A percentile compares a stretch with the other conserved stretches of the same genome.
Conservation (phyloP, 2,113 vertebrate species). For the Pygathrix nemaeus region DNA sequence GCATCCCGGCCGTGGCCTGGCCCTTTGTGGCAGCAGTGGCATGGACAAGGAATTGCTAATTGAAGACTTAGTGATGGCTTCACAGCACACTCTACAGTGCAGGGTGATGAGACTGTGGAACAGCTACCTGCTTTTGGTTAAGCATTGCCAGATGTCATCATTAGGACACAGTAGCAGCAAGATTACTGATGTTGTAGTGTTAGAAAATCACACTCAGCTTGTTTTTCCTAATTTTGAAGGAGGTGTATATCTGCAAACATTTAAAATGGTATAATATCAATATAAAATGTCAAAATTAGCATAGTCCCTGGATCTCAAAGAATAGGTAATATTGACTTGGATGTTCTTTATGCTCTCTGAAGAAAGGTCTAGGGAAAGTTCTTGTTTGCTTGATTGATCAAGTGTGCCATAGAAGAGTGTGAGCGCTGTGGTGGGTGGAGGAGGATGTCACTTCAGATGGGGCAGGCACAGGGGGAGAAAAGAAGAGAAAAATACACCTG, state of each 20-base stretch:
- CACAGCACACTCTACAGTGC: background rate
- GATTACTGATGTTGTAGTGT: background rate
- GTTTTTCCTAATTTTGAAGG: slow-evolving; percentile 15
- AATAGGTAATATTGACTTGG: background rate
- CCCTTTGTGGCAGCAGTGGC: background rate
- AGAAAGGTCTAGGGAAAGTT: background rate
- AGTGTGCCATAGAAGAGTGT: background rate
- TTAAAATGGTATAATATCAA: slow-evolving; percentile 4
- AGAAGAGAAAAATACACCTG: background rate
- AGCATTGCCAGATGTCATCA: background rate
- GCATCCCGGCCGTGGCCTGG: background rate
- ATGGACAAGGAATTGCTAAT: background rate
- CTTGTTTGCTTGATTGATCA: background rate
- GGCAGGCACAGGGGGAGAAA: too few species aligned
- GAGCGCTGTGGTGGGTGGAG: background rate
- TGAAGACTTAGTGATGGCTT: background rate
- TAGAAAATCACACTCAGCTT: background rate
- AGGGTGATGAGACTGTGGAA: background rate
- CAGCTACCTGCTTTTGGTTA: background rate
- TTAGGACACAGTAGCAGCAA: background rate
- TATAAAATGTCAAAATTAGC: slow-evolving; percentile 17
- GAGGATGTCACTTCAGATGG: background rate
- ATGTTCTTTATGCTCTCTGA: background rate
- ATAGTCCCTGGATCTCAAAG: background rate
- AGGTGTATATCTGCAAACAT: slow-evolving; percentile 19